Percentiles rank a stretch among this genome's conserved stretches.
Conservation (phyloP, 2,113 vertebrate genomes). For the Apus apus region DNA sequence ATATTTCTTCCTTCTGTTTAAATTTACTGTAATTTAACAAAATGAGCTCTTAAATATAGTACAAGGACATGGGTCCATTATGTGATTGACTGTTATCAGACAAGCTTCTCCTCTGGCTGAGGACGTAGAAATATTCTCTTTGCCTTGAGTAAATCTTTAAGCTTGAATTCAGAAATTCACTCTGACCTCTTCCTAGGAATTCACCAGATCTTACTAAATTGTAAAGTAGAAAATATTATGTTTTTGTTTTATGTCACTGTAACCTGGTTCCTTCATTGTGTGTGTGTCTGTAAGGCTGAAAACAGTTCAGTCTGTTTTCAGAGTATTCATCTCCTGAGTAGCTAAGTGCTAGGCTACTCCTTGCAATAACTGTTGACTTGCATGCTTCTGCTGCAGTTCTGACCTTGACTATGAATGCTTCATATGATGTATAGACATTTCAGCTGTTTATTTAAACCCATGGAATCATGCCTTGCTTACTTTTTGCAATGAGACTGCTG, state of each 20-base stretch:
- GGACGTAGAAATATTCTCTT: not conserved
- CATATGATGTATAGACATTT: not conserved
- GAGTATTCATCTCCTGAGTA: not conserved
- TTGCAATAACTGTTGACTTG: not conserved
- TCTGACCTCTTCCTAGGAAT: not conserved
- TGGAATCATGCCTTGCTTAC: not conserved
- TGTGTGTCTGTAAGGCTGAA: not conserved
- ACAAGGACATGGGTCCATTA: not conserved
- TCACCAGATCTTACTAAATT: not conserved
- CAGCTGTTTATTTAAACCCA: not conserved
- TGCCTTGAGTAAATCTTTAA: not conserved
- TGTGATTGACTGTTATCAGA: not conserved
- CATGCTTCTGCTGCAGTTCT: not conserved
- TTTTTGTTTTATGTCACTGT: not conserved
- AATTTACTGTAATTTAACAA: not conserved
- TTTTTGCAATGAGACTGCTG: not conserved
- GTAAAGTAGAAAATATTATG: not conserved
- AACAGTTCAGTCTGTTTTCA: not conserved
- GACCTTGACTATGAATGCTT: not conserved
- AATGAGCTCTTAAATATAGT: not conserved
- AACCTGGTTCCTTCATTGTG: not conserved
- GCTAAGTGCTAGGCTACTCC: not conserved
- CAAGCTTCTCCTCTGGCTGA: not conserved
- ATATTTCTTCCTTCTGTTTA: not conserved
- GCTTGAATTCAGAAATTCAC: not conserved